phyloP scores from a whole-genome alignment of 2,113 vertebrate genomes.

The Arizona elegans region DNA sequence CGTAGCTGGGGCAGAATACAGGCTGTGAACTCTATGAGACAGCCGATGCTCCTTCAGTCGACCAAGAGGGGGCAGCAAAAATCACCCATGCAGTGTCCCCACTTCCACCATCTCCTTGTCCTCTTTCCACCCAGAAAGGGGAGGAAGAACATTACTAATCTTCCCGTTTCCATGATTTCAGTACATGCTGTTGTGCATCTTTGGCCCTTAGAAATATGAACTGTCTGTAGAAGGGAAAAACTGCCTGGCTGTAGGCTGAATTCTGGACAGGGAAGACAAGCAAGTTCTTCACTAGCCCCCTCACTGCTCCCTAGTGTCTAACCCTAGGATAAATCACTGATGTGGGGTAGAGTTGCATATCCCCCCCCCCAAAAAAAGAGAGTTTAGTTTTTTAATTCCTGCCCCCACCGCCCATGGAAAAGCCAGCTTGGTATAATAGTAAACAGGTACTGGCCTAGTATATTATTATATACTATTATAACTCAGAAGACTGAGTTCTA shows the following conservation, averaged over 20 bases:
- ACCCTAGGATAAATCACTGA: neutral
- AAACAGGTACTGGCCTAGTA: neutral
- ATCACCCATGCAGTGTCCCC: neutral
- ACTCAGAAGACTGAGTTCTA: neutral
- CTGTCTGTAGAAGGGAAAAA: neutral
- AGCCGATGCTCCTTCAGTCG: neutral
- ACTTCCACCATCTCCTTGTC: neutral
- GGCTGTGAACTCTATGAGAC: neutral
- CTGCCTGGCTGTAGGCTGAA: neutral
- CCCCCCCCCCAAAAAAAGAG: neutral
- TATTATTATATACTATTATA: neutral
- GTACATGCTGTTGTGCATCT: neutral
- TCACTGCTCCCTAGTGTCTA: neutral
- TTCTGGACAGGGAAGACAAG: neutral
- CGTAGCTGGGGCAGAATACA: too few relatives aligned
- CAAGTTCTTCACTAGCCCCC: neutral
- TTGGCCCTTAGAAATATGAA: neutral
- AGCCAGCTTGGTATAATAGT: neutral
- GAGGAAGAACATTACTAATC: neutral
- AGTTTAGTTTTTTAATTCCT: neutral
- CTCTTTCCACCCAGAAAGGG: neutral
- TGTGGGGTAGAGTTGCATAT: neutral
- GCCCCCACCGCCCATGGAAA: neutral
- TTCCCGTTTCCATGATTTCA: neutral
- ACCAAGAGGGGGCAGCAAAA: neutral